Percentiles rank a stretch among this genome's conserved stretches.
phyloP scores from a whole-genome alignment of 2,113 vertebrate genomes.

The Amia ocellicauda region DNA sequence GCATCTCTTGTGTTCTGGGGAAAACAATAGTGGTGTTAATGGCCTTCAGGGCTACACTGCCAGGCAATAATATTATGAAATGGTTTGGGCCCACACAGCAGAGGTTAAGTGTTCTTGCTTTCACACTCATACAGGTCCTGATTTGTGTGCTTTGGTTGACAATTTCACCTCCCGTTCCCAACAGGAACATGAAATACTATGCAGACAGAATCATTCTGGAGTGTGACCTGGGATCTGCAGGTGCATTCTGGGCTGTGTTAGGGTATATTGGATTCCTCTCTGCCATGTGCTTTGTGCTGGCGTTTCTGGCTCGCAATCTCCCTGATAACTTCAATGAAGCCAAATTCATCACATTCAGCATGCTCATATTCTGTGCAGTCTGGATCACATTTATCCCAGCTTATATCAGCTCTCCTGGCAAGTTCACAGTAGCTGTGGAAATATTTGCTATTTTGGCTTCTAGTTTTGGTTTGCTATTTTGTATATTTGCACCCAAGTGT shows the following conservation, averaged over 20 bases:
- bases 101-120: background rate
- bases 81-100: background rate
- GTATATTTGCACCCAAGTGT: slow-evolving; percentile 8
- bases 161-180: background rate
- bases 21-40: slow-evolving; percentile 14
- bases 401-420: slow-evolving; percentile 9
- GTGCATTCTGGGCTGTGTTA: slow-evolving; percentile 5
- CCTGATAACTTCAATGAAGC: slow-evolving; percentile 12
- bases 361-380: slow-evolving; percentile 11
- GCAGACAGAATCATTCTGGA: background rate
- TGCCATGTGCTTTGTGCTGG: slow-evolving; percentile 4
- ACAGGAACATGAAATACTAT: slow-evolving; percentile 3
- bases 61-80: slow-evolving; percentile 1
- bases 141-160: slow-evolving; percentile 1
- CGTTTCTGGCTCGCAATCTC: background rate
- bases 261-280: slow-evolving; percentile 5
- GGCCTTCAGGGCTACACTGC: slow-evolving; percentile 1
- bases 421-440: slow-evolving; percentile 4
- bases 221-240: background rate
- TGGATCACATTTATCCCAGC: slow-evolving; percentile 10
- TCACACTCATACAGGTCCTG: background rate
- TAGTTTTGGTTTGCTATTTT: background rate
- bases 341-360: slow-evolving; percentile 7
- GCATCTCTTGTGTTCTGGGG: slow-evolving; percentile 6
- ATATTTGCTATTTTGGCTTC: slow-evolving; percentile 7